Base-by-base conservation (phyloP, 2,113 vertebrate genomes). In the Callospermophilus lateralis region DNA sequence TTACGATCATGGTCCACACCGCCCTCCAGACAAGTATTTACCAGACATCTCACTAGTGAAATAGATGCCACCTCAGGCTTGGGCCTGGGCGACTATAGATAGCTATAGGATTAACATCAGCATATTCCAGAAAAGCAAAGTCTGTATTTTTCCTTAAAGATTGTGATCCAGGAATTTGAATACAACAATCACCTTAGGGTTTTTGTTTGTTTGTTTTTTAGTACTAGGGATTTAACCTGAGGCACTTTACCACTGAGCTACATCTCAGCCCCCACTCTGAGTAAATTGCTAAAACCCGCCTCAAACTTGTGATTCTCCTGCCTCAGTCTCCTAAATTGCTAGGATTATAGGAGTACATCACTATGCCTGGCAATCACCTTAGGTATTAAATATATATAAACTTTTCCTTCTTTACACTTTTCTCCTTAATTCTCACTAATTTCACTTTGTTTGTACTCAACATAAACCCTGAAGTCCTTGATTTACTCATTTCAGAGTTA, bases 121-220 rank as follows among this genome's bases (percentile, higher is more conserved):
- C 3, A 7, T 76, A 80, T 88, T 87, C 51, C 30, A 55, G 48
- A 86, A 77, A 53, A 51, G 19, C 6, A 55, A 55, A 91, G 9
- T 48, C 32, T 90, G 32, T 79, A 53, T 85, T 58, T 84, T 83
- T 67, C 61, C 68, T 87, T 93, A 70, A 84, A 72, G 32, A 67
- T 39, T 89, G 22, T 84, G 78, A 93, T 84, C 51, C 76, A 84
- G 79, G 65, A 96, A 94, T 63, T 79, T 84, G 70, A 95, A 81
- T 63, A 89, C 24, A 85, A n/a, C 22, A 70, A 32, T 89, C 78
- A 94, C 53, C 39, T 68, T 80, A 37, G 32, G 2, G 45, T 70
- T 70, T 63, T 63, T 63, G 61, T 63, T 63, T 63, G 61, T 26
- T 63, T 63, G 61, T 24, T 63, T 63, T 63, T 63, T 63, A 63